A percentile compares a stretch with the other conserved stretches of the same genome.
Evolutionary conservation across 2,888 invertebrate species (phyloP).

Genomic region (Smittia sp.): DNA sequence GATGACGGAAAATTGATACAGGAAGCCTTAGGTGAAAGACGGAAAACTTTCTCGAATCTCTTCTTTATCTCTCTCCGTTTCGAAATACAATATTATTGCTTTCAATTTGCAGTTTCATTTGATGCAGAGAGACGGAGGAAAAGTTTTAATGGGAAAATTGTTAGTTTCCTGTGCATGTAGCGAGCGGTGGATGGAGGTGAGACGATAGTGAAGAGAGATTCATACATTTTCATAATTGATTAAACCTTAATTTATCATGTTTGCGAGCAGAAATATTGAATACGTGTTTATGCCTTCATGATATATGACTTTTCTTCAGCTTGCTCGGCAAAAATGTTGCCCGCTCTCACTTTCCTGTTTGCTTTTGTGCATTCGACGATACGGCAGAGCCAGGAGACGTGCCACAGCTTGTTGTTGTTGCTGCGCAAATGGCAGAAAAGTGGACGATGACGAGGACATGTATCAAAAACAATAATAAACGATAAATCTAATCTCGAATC

Average conservation of each 20-base stretch:
- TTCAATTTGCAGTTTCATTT: slow-evolving; percentile 35
- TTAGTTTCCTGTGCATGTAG: background rate
- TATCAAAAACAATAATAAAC: slow-evolving; percentile 32
- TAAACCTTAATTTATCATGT: slow-evolving; percentile 37
- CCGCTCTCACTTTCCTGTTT: background rate
- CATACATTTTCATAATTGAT: slow-evolving; percentile 37
- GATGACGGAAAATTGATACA: slow-evolving; percentile 34
- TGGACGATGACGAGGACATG: slow-evolving; percentile 1
- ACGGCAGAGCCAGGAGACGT: slow-evolving; percentile 2
- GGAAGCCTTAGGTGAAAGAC: slow-evolving; percentile 26
- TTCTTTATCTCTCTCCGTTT: background rate
- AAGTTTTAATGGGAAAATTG: slow-evolving; percentile 38
- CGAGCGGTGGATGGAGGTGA: background rate
- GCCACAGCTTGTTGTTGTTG: slow-evolving; percentile 17
- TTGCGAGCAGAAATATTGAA: slow-evolving; percentile 32
- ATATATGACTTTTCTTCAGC: slow-evolving; percentile 11
- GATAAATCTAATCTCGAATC: slow-evolving; percentile 38
- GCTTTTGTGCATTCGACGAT: slow-evolving; percentile 1
- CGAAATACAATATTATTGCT: slow-evolving; percentile 34
- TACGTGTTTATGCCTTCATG: slow-evolving; percentile 32
- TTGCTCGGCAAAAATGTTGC: background rate
- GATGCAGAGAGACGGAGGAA: background rate
- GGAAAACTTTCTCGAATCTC: background rate
- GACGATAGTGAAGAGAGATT: background rate
- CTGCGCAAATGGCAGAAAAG: background rate